phyloP scores from a whole-genome alignment of 2,888 invertebrate species.

The Torymus auratus region DNA sequence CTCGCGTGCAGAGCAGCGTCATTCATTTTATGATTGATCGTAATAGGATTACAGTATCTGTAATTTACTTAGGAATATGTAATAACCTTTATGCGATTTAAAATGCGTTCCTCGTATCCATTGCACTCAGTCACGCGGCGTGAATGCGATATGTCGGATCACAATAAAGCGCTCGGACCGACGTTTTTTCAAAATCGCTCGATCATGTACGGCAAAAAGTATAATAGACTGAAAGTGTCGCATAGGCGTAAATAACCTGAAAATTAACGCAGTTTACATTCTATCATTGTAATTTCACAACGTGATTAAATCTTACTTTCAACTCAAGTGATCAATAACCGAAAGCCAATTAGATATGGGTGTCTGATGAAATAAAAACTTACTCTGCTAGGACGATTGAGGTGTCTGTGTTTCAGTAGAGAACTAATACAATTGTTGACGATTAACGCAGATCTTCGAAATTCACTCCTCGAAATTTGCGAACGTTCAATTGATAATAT shows the following conservation, averaged over 20 bases:
- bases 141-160: constrained; percentile 32
- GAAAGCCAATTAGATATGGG: too few species aligned
- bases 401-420: not conserved
- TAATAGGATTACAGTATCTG: constrained; percentile 45
- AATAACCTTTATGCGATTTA: constrained; percentile 48
- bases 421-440: not conserved
- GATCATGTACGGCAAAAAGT: not conserved
- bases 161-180: not conserved
- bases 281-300: too few species aligned
- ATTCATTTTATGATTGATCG: constrained; percentile 48
- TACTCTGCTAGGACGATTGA: constrained; percentile 1
- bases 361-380: not conserved
- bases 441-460: constrained; percentile 13
- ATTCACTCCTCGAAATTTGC: constrained; percentile 11
- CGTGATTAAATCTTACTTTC: too few species aligned
- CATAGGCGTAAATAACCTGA: too few species aligned
- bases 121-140: constrained; percentile 21
- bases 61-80: constrained; percentile 43
- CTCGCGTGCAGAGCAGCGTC: not conserved
- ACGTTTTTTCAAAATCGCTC: too few species aligned
- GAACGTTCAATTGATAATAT: constrained; percentile 33
- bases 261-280: too few species aligned
- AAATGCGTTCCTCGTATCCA: constrained; percentile 28
- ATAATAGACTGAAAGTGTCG: not conserved
- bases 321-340: too few species aligned